A percentile compares a stretch with the other conserved stretches of the same genome.
Conservation (phyloP, 2,797 vertebrate genomes). For the Lepilemur ruficaudatus region DNA sequence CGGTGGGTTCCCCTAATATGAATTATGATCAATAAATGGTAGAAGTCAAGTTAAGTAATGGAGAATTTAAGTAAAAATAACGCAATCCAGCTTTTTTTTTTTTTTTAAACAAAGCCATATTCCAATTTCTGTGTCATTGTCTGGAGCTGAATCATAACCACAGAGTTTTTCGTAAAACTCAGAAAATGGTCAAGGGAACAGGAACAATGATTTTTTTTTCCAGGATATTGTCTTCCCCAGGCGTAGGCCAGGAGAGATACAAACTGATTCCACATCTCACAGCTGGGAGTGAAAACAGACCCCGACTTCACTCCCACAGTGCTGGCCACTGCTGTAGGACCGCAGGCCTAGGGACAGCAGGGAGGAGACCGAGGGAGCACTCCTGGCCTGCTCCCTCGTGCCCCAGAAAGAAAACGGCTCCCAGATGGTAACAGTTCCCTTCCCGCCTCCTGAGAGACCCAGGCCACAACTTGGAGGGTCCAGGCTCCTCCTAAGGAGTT, state of each 20-base stretch:
- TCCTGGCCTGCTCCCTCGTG: background rate
- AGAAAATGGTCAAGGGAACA: background rate
- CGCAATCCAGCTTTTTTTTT: background rate
- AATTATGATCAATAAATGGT: background rate
- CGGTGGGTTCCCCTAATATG: background rate
- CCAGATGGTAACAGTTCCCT: background rate
- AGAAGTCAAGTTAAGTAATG: background rate
- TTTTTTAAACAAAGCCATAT: slow-evolving; percentile 13
- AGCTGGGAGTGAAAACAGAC: background rate
- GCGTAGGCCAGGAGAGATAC: background rate
- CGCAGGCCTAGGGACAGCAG: rapidly evolving
- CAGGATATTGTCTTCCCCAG: background rate
- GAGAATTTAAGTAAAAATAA: slow-evolving; percentile 24
- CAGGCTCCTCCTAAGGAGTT: background rate
- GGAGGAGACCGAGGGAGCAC: no score
- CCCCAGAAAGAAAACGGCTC: background rate
- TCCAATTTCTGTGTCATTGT: slow-evolving; percentile 26
- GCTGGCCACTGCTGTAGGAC: rapidly evolving
- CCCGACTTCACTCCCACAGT: background rate
- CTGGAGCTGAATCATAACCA: background rate
- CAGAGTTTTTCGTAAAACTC: slow-evolving; percentile 8
- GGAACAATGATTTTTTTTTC: background rate
- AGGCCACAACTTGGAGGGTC: background rate
- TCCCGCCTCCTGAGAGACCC: background rate
- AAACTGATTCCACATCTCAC: background rate